These are phyloP conservation scores for Podabrus alpinus DNA, from an alignment of 2,888 invertebrate species.

Conservation along the genomic window DNA sequence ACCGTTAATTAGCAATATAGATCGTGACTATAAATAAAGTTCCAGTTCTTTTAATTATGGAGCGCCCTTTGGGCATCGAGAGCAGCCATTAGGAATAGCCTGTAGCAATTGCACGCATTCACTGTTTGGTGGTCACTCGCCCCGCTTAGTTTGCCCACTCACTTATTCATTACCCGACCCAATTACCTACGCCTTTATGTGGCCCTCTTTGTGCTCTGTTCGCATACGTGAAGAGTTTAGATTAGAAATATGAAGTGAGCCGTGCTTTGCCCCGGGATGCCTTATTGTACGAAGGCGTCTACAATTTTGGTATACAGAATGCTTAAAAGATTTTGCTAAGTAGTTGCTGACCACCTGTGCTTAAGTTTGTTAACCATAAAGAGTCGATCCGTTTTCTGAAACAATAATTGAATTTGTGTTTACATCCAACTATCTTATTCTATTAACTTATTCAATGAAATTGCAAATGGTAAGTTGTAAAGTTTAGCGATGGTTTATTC, in stretches of 20 bases:
- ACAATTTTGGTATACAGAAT: slow-evolving; percentile 7
- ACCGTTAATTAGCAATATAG: slow-evolving; percentile 57
- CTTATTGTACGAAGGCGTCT: slow-evolving; percentile 21
- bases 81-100: slow-evolving; percentile 45
- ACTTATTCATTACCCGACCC: slow-evolving; percentile 48
- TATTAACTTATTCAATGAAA: slow-evolving; percentile 18
- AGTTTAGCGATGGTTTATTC: slow-evolving; percentile 38
- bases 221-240: slow-evolving; percentile 31
- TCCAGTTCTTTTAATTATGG: slow-evolving; percentile 55
- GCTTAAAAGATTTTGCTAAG: not conserved
- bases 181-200: slow-evolving; percentile 47
- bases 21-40: slow-evolving; percentile 57
- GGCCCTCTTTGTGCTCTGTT: slow-evolving; percentile 41
- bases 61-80: slow-evolving; percentile 47
- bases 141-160: slow-evolving; percentile 33
- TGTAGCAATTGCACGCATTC: slow-evolving; percentile 39
- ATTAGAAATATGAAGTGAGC: slow-evolving; percentile 30
- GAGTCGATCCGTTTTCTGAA: not conserved
- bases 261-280: slow-evolving; percentile 21
- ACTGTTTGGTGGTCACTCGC: slow-evolving; percentile 35
- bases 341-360: not conserved
- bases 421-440: slow-evolving; percentile 7
- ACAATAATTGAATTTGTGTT: slow-evolving; percentile 12
- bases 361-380: not conserved
- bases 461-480: slow-evolving; percentile 18